phyloP scores from a whole-genome alignment of 2,113 vertebrate species.

The Albula glossodonta region DNA sequence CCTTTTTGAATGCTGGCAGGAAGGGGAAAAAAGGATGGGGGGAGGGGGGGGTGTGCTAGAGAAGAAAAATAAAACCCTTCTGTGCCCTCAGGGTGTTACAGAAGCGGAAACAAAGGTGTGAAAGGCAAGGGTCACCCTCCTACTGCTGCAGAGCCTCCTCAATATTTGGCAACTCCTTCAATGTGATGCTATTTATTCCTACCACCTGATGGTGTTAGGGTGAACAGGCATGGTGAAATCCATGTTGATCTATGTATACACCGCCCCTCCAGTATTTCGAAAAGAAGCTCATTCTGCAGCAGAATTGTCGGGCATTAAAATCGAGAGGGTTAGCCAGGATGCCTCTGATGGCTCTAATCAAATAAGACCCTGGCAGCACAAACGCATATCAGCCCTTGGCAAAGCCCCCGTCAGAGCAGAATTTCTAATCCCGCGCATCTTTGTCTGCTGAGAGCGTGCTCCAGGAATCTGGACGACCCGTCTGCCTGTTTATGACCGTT shows the following conservation, averaged over 20 bases:
- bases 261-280: background rate
- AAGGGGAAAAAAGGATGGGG: background rate
- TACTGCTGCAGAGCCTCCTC: slow-evolving; percentile 15
- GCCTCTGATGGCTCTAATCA: slow-evolving; percentile 9
- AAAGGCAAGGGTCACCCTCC: slow-evolving; percentile 20
- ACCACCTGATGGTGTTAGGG: background rate
- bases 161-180: slow-evolving; percentile 25
- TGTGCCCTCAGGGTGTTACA: slow-evolving; percentile 23
- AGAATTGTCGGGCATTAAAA: background rate
- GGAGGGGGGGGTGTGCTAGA: too few species aligned
- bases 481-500: background rate
- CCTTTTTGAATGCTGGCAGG: background rate
- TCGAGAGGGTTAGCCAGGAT: background rate
- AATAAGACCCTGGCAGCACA: background rate
- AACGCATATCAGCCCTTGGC: background rate
- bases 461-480: background rate
- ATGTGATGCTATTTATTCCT: slow-evolving; percentile 27
- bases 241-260: background rate
- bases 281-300: background rate
- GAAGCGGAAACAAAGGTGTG: slow-evolving; percentile 14
- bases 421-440: background rate
- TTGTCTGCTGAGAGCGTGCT: background rate
- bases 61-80: background rate
- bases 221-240: background rate
- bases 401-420: background rate